phyloP scores from a whole-genome alignment of 2,113 vertebrate genomes.

The Nannobrachium achirus region DNA sequence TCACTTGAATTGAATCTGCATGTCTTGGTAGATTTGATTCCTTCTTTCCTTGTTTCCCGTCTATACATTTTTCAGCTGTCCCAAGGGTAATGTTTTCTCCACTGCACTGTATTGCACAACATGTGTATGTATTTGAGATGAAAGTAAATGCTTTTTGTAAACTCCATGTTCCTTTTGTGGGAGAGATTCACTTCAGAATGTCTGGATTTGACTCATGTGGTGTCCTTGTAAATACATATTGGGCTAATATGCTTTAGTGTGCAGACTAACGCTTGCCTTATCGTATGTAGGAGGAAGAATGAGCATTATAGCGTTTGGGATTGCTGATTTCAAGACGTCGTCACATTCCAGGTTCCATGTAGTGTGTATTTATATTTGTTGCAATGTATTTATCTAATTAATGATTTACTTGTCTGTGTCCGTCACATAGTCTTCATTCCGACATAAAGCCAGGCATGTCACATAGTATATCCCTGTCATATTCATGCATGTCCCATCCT shows the following conservation, averaged over 20 bases:
- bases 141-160: slow-evolving; percentile 18
- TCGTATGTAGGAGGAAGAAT: slow-evolving; percentile 26
- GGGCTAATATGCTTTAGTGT: slow-evolving; percentile 32
- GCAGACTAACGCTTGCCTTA: slow-evolving; percentile 68
- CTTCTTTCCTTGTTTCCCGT: not conserved
- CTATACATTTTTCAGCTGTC: not conserved
- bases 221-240: slow-evolving; percentile 54
- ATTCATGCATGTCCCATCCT: slow-evolving; percentile 6
- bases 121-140: slow-evolving; percentile 24
- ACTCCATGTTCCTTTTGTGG: not conserved
- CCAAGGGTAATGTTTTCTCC: slow-evolving; percentile 7
- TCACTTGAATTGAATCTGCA: slow-evolving; percentile 5
- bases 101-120: slow-evolving; percentile 64
- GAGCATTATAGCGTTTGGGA: slow-evolving; percentile 32
- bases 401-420: slow-evolving; percentile 40
- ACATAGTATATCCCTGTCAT: not conserved
- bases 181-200: slow-evolving; percentile 1
- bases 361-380: slow-evolving; percentile 71
- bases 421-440: slow-evolving; percentile 4
- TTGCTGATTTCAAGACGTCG: slow-evolving; percentile 46
- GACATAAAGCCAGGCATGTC: not conserved
- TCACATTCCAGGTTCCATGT: slow-evolving; percentile 67
- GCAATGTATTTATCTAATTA: slow-evolving; percentile 60
- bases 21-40: not conserved
- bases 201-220: slow-evolving; percentile 34